Evolutionary conservation across 2,113 vertebrate species (phyloP), one percentile per base, ranked within the genome.

Genomic region (Ammodytes dubius): DNA sequence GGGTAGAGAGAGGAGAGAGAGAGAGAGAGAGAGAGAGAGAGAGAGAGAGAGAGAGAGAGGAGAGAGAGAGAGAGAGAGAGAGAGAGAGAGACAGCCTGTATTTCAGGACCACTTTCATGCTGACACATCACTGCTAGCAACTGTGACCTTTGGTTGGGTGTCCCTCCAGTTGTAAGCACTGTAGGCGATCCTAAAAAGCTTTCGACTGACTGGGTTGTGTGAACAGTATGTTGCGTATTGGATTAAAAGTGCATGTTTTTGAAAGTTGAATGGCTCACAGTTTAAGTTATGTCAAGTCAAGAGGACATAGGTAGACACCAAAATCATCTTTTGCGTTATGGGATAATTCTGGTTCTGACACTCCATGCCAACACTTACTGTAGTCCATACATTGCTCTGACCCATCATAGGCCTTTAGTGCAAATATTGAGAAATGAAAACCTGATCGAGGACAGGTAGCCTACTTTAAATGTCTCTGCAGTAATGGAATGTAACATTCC

Each of bases 91-190:
- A 13, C 42, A 57, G 85, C n/a, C 89, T 88, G 86, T 93, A 94
- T 92, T 93, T 92, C 87, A 91, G 88, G 82, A 80, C 87, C 58
- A 79, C 80, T 86, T 82, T 88, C 85, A 35, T 87, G 92, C 91
- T 94, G 93, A 92, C 88, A 84, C 90, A 90, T 93, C 89, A 92
- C 54, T 89, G 85, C 89, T 81, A 84, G 63, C 86, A 87, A 84
- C 76, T 76, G 81, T 94, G 92, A 94, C 91, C 91, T 92, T 94
- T 95, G 88, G 78, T 87, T 82, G 61, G 71, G n/a, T 61, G 82
- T 70, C 74, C 79, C 82, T 70, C 71, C 64, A 54, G 74, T 69
- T 86, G 63, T 52, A 54, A 83, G 78, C 64, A 43, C 82, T 74
- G 69, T 50, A 74, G 27, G 27, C 27, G 27, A 27, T 88, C 77